Evolutionary conservation across 2,888 invertebrate genomes (phyloP), one percentile per base, ranked within the genome.

Genomic region (Drosophila longiperda): DNA sequence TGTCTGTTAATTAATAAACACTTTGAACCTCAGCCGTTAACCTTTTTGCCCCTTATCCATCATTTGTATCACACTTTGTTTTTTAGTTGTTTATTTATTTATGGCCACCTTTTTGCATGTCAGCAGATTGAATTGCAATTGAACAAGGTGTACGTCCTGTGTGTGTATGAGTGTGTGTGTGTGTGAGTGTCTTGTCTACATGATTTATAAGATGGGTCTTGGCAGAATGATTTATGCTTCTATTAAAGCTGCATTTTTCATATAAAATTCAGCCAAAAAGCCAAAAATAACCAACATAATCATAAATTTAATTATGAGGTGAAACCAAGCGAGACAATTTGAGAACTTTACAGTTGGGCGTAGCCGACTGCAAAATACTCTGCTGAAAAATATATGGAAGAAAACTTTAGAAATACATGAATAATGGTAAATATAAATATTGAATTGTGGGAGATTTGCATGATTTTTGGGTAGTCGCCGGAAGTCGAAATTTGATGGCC

Each of bases 61-160:
- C 7, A 12, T 12, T 20, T 12, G 12, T 7, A 7, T 12, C 20
- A 7, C 38, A 3, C 17, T 89, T 89, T 80, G 60, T 69, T 83
- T 23, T 66, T 62, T 33, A 67, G 55, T 78, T 88, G 61, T 73
- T 90, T 88, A 86, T 88, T 86, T 86, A 88, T 86, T 90, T 78
- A 90, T 54, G 61, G 15, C n/a, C 75, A 86, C 70, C 70, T 80
- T 90, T 72, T 57, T 78, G 58, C 73, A 57, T 58, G 58, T 66
- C 66, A 75, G 67, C 73, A 53, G 62, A 66, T 53, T 70, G 15
- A 45, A 45, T 45, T 23, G 45, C 15, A 23, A 73, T 85, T 80
- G 73, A 70, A 80, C 64, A 50, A 69, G 66, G 52, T 62, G 23
- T 4, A 1, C 20, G 8, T 45, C 1, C 12, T 20, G 50, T 45